Evolutionary conservation across 2,888 invertebrate species (phyloP), one percentile per base, ranked within the genome.

Genomic region (Campoplex nolae): DNA sequence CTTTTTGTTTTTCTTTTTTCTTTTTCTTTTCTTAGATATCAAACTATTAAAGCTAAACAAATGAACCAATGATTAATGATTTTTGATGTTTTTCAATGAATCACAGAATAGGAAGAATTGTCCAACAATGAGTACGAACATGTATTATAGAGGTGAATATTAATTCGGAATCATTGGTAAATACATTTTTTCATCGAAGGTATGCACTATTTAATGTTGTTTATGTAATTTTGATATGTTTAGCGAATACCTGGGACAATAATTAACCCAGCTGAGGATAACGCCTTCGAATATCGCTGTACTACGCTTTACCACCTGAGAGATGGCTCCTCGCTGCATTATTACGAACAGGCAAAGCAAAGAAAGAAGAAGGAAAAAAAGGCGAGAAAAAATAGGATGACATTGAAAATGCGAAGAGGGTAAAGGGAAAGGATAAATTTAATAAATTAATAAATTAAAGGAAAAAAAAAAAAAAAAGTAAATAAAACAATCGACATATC

Each of bases 91-190:
- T 56, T 76, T 70, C 28, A 7, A 32, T 18, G 16, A 58, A 16
- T 3, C 16, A 94, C 96, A 97, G 95, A 96, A 96, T 90, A 97
- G 97, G 88, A 97, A 98, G 95, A 97, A 97, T 94, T 98, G 98
- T 95, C 98, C 98, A 83, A 98, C 97, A 93, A 98, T 98, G 98
- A 97, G 98, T 95, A 97, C 97, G 95, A 98, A 98, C 94, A 97
- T 98, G 95, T 97, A 98, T 95, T 98, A 98, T 95, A 98, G 97
- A 97, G 97, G 97, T 97, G 95, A 91, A 89, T 83, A 83, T 83
- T 18, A 56, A 48, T 70, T 70, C 38, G 28, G 56, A 51, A n/a
- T 18, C 7, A 58, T 51, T 16, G 45, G 7, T 62, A 74, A 81
- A 38, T 76, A 75, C 9, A n/a, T 11, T 45, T 58, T 70, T 0